Base-by-base conservation (phyloP, 2,888 invertebrate genomes). In the Embidobia sp. region DNA sequence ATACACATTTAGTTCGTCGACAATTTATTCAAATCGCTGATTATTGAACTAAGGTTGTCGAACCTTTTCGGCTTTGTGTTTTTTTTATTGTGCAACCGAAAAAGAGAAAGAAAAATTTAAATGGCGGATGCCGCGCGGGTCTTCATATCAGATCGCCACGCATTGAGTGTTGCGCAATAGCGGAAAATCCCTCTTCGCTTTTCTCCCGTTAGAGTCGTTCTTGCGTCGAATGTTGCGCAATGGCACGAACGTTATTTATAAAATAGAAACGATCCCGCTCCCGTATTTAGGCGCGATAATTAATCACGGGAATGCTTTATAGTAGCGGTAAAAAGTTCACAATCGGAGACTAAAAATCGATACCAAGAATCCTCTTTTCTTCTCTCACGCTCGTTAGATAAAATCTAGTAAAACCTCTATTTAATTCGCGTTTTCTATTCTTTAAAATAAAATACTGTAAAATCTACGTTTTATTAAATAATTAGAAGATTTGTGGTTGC, bases 141-240 rank as follows among this genome's bases (percentile, higher is more conserved):
- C 59, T 57, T 69, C 76, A 27, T 57, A 70, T 69, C 75, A 75
- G 75, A 76, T 63, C 69, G 64, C 42, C 44, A 49, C 44, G 59
- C 64, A 48, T 22, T 42, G 18, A 31, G 29, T 31, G 46, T 76
- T 76, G 76, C 49, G 64, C 70, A 76, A 76, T 76, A 63, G 69
- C 69, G 76, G 76, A 76, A 76, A 76, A 76, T 51, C 63, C 61
- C 61, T 66, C 59, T 66, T 74, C 26, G 27, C 63, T 55, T 75
- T 63, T 75, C 61, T 69, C 75, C 35, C 57, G 44, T 69, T 69
- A 46, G 55, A 67, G 35, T 44, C 16, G 63, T 35, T 66, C 46
- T 66, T 67, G 61, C 46, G 74, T 67, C 59, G 59, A 67, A 55
- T 42, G 55, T 75, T 75, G 69, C 51, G 69, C 63, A 76, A 76